Percentiles rank a stretch among this genome's conserved stretches.
Conservation (phyloP, 2,113 vertebrate genomes). For the Passer montanus region DNA sequence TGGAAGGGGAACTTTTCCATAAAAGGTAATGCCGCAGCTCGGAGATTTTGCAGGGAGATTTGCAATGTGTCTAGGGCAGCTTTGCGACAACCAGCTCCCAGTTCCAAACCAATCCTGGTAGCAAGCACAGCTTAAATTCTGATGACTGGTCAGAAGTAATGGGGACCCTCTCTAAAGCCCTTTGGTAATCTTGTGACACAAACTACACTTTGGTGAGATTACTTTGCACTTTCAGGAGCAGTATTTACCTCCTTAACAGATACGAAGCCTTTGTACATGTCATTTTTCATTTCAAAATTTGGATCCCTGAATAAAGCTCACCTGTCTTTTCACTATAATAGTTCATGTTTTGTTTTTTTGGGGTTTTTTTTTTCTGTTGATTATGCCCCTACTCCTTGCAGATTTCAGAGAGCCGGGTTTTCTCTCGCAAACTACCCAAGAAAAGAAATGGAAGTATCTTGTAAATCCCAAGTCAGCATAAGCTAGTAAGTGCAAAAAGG, state of each 20-base stretch:
- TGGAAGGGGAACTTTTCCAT: not conserved
- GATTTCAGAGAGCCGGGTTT: not conserved
- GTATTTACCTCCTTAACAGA: not conserved
- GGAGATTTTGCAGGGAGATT: not conserved
- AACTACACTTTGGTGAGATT: not conserved
- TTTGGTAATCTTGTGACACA: not conserved
- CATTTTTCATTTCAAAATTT: not conserved
- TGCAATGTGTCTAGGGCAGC: not conserved
- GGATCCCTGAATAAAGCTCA: not conserved
- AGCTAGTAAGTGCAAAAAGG: not conserved
- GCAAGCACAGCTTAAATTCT: not conserved
- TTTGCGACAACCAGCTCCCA: rapidly evolving
- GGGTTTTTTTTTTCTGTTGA: not conserved
- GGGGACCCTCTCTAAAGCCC: not conserved
- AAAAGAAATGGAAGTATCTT: not conserved
- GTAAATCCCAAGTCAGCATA: not conserved
- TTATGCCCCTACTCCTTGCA: not conserved
- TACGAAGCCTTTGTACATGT: not conserved
- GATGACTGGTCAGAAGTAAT: not conserved
- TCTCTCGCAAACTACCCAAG: not conserved
- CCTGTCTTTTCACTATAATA: not conserved
- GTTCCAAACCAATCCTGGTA: not conserved
- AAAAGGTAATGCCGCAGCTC: not conserved
- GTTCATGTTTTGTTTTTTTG: not conserved
- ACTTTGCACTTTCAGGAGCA: not conserved